phyloP scores from a whole-genome alignment of 1,140 invertebrate species.

The Eubasilissa regina region DNA sequence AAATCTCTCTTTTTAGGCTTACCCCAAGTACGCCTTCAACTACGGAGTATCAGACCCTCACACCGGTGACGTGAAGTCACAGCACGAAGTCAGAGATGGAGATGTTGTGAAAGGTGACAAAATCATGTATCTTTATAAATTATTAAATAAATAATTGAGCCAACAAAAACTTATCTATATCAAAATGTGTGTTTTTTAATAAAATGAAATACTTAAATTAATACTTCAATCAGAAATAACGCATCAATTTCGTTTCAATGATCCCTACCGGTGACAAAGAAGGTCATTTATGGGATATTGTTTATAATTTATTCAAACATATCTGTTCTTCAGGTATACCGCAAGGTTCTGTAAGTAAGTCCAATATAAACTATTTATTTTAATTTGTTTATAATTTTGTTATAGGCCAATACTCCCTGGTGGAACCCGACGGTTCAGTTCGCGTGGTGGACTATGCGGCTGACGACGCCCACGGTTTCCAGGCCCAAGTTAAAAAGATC shows the following conservation, averaged over 20 bases:
- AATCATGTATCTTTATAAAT: neutral
- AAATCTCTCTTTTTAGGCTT: slow-evolving; percentile 61
- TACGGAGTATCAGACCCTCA: slow-evolving; percentile 73
- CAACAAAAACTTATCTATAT: too few relatives aligned
- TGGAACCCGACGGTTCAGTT: slow-evolving; percentile 70
- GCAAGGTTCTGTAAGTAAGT: neutral
- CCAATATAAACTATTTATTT: neutral
- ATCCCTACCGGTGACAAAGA: too few relatives aligned
- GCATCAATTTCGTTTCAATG: too few relatives aligned
- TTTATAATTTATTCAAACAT: slow-evolving; percentile 45
- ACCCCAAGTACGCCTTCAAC: slow-evolving; percentile 72
- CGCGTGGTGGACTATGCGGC: slow-evolving; percentile 68
- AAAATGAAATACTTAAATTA: too few relatives aligned
- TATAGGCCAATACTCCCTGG: slow-evolving; percentile 66
- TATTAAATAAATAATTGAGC: neutral
- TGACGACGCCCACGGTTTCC: slow-evolving; percentile 67
- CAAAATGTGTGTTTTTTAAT: too few relatives aligned
- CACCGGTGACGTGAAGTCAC: slow-evolving; percentile 73
- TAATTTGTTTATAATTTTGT: neutral
- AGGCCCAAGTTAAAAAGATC: slow-evolving; percentile 63
- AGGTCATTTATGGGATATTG: too few relatives aligned
- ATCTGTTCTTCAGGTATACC: neutral
- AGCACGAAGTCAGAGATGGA: slow-evolving; percentile 73
- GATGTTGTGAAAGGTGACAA: slow-evolving; percentile 71
- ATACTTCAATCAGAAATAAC: too few relatives aligned